Base-by-base conservation (phyloP, 2,888 invertebrate species). In the Chaetoderma sp. region DNA sequence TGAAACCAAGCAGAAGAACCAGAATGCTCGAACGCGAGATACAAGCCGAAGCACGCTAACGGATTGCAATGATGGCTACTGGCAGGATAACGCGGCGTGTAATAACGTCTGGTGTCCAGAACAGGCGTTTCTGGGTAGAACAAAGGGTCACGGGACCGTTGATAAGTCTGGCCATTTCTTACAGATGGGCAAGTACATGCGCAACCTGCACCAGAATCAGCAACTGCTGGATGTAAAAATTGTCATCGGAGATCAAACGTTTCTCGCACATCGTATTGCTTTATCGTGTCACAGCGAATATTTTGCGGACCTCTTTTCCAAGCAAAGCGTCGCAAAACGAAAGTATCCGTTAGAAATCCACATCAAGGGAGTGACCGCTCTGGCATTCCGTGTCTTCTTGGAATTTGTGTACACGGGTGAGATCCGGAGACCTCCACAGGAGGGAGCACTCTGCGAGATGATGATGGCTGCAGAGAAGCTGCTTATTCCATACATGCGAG, bases 131-230 rank as follows among this genome's bases (percentile, higher is more conserved):
- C n/a, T n/a, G n/a, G n/a, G n/a, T n/a, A n/a, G n/a, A n/a, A n/a
- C n/a, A n/a, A n/a, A n/a, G n/a, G n/a, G n/a, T n/a, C n/a, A n/a
- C n/a, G n/a, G n/a, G 21, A 73, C 78, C 1, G 47, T 77, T 6
- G 65, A 70, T 23, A 63, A 69, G 6, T 66, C 76, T 21, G 67
- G 69, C 21, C 79, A 78, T 63, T 76, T 70, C 61, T 65, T 75
- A 25, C 59, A 65, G 13, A 68, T 74, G 1, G 79, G 79, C 25
- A 70, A 72, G 56, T 79, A 76, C 50, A 54, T 79, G 23, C 55
- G 67, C 5, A 55, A 67, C 5, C 68, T 80, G 3, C 44, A 88
- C 88, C 66, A 71, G 25, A 67, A 77, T 21, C 72, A 73, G 36
- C 63, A 70, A 30, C 66, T 81, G 6, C 68, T 72, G 39, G 82